Evolutionary conservation across 2,797 vertebrate species (phyloP).

Genomic region (Crenuchus spilurus): DNA sequence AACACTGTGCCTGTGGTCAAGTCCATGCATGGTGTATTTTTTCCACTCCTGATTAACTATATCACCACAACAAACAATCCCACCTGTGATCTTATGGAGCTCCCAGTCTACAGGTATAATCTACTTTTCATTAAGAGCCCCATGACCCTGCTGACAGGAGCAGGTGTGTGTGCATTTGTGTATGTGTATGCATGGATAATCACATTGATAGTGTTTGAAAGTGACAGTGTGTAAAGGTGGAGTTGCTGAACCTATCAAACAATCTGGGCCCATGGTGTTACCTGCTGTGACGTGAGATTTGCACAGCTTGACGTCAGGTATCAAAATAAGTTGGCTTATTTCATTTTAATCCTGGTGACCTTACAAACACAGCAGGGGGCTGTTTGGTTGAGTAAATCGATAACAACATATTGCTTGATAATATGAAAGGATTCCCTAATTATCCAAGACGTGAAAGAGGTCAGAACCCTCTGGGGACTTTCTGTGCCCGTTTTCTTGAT

Average conservation of each 20-base stretch:
- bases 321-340: constrained; percentile 29
- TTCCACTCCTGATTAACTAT: constrained; percentile 36
- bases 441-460: neutral
- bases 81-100: constrained; percentile 17
- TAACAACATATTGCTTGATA: neutral
- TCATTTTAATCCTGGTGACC: constrained; percentile 50
- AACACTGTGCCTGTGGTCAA: neutral
- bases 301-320: constrained; percentile 27
- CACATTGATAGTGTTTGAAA: constrained; percentile 20
- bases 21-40: constrained; percentile 20
- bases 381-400: neutral
- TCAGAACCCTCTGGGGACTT: neutral
- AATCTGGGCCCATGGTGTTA: constrained; percentile 42
- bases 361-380: constrained; percentile 27
- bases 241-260: constrained; percentile 29
- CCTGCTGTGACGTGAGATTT: constrained; percentile 51
- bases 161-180: constrained; percentile 48
- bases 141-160: constrained; percentile 40
- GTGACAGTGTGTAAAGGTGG: constrained; percentile 26
- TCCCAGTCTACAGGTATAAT: constrained; percentile 52
- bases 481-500: neutral
- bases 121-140: constrained; percentile 53
- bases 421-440: neutral
- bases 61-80: constrained; percentile 20
- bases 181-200: constrained; percentile 5